These are phyloP conservation scores for Onychomys arenicola DNA, from an alignment of 2,797 vertebrate species.

Conservation along the genomic window DNA sequence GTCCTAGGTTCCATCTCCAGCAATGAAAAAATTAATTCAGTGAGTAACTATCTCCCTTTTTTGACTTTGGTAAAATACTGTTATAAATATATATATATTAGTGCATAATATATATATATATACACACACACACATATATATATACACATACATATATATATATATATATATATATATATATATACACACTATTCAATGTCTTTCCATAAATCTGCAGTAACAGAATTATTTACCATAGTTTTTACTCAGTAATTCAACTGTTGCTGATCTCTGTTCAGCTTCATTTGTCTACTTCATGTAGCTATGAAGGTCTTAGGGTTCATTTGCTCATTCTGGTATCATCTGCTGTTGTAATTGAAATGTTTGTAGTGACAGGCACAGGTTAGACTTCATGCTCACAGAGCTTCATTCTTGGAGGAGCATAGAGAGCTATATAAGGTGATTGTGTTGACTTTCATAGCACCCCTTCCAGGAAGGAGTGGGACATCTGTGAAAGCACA, in stretches of 20 bases:
- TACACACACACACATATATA: no score
- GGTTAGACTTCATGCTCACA: background rate
- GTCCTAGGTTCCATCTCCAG: background rate
- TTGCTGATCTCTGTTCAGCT: constrained; percentile 7
- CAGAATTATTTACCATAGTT: constrained; percentile 3
- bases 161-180: no score
- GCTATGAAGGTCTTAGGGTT: background rate
- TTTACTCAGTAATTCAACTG: constrained; percentile 18
- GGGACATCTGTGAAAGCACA: constrained; percentile 73
- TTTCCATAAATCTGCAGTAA: background rate
- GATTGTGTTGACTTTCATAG: constrained; percentile 63
- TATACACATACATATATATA: no score
- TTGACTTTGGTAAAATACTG: background rate
- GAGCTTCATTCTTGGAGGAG: background rate
- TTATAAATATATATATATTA: no score
- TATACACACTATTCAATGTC: background rate
- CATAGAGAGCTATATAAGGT: constrained; percentile 32
- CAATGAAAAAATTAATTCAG: background rate
- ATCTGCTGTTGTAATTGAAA: background rate
- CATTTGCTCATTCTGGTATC: background rate
- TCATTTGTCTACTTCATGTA: background rate
- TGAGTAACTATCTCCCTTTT: constrained; percentile 10
- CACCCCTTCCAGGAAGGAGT: constrained; percentile 62
- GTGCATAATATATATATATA: no score
- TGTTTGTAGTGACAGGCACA: background rate